Evolutionary conservation across 2,113 vertebrate genomes (phyloP).

Genomic region (Stigmatopora argus): DNA sequence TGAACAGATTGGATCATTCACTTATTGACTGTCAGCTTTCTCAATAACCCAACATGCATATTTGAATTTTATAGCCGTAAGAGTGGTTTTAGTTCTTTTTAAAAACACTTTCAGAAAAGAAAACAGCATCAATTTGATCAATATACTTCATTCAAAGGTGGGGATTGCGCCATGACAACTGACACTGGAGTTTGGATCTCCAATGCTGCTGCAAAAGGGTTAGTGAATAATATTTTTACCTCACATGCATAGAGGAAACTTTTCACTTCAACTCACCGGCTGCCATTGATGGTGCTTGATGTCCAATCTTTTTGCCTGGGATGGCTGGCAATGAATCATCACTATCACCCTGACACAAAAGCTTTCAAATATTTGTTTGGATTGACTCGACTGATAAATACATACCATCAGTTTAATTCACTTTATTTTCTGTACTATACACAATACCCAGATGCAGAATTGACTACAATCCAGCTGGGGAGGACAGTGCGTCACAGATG

Average conservation of each 20-base stretch:
- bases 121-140: background rate
- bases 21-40: no score
- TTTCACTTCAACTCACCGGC: no score
- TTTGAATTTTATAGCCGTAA: no score
- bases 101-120: background rate
- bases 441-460: conserved; percentile 69
- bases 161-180: conserved; percentile 80
- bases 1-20: no score
- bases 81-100: no score
- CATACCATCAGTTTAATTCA: background rate
- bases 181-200: conserved; percentile 72
- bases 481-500: conserved; percentile 55
- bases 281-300: no score
- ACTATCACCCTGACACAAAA: background rate
- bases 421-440: background rate
- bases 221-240: conserved; percentile 56
- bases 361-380: background rate
- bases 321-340: no score
- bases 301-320: no score
- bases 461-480: conserved; percentile 67
- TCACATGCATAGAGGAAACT: no score
- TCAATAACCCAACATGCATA: no score
- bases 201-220: conserved; percentile 88
- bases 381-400: background rate
- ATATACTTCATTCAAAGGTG: background rate